Base-by-base conservation (phyloP, 2,888 invertebrate genomes). In the Harpalus rufipes region DNA sequence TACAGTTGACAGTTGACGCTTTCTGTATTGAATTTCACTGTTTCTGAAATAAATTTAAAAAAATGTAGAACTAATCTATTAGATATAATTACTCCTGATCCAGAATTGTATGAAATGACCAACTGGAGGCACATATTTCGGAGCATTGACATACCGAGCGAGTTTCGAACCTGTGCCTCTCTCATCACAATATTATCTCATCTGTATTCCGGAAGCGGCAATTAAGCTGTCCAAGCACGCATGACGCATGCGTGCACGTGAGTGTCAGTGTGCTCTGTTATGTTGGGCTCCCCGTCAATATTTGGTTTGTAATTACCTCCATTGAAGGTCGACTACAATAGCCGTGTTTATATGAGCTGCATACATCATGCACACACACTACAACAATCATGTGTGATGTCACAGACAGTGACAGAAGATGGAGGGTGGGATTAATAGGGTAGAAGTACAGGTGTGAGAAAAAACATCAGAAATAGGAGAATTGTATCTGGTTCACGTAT, bases 241-340 rank as follows among this genome's bases (percentile, higher is more conserved):
- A 32, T n/a, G 12, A 56, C 78, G 78, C 58, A 58, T 78, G 78
- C 76, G 76, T 44, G 16, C 76, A 12, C 18, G 14, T 39, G 68
- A 32, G 56, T 74, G 68, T 76, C 14, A 18, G 18, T 58, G 18
- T 58, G 58, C 32, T n/a, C 63, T 44, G 16, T n/a, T 12, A 25
- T 59, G 59, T 18, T 59, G 16, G 59, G 44, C 65, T 44, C 59
- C 58, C 72, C 41, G 78, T 84, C 84, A 84, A 84, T 84, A 84
- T 84, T 84, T 84, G 76, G 84, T 78, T 84, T 78, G 78, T 78
- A 84, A 84, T 84, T 84, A 84, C 63, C 84, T 78, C 25, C 65
- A 84, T 84, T 84, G 84, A 84, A 84, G 84, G 84, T 84, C 78
- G 83, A 5, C n/a, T 25, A 84, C 78, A 84, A 84, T 84, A 84